Percentiles rank a stretch among this genome's conserved stretches.
These are phyloP conservation scores for Ancistrus triradiatus DNA, from an alignment of 2,113 vertebrate species.

Conservation along the genomic window DNA sequence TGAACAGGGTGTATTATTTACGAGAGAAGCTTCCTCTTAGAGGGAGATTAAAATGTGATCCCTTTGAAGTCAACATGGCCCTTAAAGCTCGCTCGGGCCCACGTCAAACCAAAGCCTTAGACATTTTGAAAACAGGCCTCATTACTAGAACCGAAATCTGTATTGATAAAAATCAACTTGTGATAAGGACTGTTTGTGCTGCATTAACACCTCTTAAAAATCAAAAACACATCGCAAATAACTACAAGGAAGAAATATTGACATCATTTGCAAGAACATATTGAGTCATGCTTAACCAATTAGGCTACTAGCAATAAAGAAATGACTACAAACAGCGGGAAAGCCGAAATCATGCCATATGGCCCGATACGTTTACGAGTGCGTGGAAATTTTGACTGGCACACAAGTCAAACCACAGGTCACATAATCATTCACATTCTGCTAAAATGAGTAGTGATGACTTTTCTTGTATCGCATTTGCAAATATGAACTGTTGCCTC, in stretches of 20 bases:
- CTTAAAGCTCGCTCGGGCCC: constrained; percentile 18
- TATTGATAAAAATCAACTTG: neutral
- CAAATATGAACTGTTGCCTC: constrained; percentile 7
- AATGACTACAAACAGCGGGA: neutral
- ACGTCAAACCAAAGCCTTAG: constrained; percentile 20
- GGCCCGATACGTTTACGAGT: neutral
- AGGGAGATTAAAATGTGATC: constrained; percentile 32
- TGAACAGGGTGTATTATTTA: constrained; percentile 38
- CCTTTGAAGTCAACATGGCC: constrained; percentile 36
- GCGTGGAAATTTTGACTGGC: constrained; percentile 10
- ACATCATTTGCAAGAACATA: neutral
- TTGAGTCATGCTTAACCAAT: neutral
- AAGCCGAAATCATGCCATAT: neutral
- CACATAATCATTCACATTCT: constrained; percentile 28
- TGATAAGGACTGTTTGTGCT: neutral
- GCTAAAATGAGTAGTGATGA: constrained; percentile 7
- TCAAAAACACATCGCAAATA: neutral
- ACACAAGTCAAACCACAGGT: constrained; percentile 24
- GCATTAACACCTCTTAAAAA: neutral
- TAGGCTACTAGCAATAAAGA: constrained; percentile 2
- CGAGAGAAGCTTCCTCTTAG: constrained; percentile 26
- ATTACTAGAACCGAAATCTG: constrained; percentile 2
- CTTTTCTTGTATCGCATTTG: neutral
- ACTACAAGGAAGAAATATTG: constrained; percentile 1
- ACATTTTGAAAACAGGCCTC: constrained; percentile 15